phyloP scores from a whole-genome alignment of 2,888 invertebrate genomes.

The Eustalomyia histrio region DNA sequence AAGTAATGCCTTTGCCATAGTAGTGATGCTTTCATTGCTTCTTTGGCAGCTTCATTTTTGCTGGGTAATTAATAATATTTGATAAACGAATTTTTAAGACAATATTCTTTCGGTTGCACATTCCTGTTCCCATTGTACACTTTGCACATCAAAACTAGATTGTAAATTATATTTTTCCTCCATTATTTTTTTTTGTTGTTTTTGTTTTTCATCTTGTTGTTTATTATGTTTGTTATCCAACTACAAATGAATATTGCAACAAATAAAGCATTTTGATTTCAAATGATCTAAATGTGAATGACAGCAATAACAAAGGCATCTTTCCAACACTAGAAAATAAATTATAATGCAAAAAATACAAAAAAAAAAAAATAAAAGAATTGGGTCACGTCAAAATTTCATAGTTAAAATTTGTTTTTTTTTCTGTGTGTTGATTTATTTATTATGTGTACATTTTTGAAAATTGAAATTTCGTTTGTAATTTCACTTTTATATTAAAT shows the following conservation, averaged over 20 bases:
- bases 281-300: conserved; percentile 51
- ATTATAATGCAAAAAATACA: neutral
- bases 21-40: no score
- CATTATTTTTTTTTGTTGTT: no score
- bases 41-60: no score
- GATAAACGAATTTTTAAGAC: neutral
- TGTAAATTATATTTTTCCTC: conserved; percentile 25
- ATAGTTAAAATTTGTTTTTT: conserved; percentile 11
- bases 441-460: neutral
- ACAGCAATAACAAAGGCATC: conserved; percentile 21
- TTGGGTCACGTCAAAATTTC: conserved; percentile 59
- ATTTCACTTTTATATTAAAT: neutral
- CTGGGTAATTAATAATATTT: no score
- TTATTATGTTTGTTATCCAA: conserved; percentile 17
- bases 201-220: conserved; percentile 9
- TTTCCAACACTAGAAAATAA: neutral
- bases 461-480: neutral
- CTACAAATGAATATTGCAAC: conserved; percentile 44
- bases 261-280: conserved; percentile 57
- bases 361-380: conserved; percentile 45
- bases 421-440: neutral
- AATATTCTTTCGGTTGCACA: neutral
- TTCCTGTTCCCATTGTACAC: neutral
- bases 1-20: no score
- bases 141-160: conserved; percentile 38